Evolutionary conservation across 1,140 invertebrate species (phyloP).

Genomic region (Lepidurus apus): DNA sequence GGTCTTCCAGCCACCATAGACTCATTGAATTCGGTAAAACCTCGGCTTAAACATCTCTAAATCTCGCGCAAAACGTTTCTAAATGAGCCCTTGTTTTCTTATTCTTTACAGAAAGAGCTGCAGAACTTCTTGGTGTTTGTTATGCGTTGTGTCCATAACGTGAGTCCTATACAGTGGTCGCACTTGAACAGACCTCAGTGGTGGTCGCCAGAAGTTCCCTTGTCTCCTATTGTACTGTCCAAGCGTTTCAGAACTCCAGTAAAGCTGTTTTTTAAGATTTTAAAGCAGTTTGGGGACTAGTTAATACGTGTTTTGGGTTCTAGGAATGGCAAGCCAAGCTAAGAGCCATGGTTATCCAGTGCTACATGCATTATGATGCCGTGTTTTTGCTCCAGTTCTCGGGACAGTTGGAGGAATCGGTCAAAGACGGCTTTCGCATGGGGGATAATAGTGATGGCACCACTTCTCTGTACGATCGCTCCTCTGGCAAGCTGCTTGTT

Average conservation of each 20-base stretch:
- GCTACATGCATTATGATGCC: slow-evolving; percentile 65
- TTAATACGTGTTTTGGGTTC: neutral
- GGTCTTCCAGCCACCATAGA: slow-evolving; percentile 27
- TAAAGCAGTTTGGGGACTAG: neutral
- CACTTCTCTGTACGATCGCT: slow-evolving; percentile 61
- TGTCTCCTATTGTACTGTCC: slow-evolving; percentile 29
- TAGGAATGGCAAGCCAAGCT: slow-evolving; percentile 28
- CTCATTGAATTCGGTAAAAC: slow-evolving; percentile 26
- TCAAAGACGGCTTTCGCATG: slow-evolving; percentile 55
- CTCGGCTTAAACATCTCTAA: neutral
- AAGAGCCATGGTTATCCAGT: slow-evolving; percentile 54
- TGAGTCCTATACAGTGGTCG: slow-evolving; percentile 24
- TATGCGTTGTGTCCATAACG: slow-evolving; percentile 27
- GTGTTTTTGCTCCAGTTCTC: slow-evolving; percentile 64
- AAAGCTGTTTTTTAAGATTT: neutral
- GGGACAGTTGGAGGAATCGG: slow-evolving; percentile 58
- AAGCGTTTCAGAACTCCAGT: slow-evolving; percentile 27
- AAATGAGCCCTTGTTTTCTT: neutral
- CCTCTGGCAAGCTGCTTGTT: slow-evolving; percentile 58
- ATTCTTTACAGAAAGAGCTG: slow-evolving; percentile 28
- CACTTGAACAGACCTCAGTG: slow-evolving; percentile 23
- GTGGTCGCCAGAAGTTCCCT: slow-evolving; percentile 34
- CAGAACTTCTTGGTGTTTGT: slow-evolving; percentile 34
- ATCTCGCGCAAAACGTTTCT: too few species aligned
- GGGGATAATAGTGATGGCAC: slow-evolving; percentile 67